A percentile compares a stretch with the other conserved stretches of the same genome.
Conservation (phyloP, 2,113 vertebrate genomes). For the Melanerpes aurifrons region DNA sequence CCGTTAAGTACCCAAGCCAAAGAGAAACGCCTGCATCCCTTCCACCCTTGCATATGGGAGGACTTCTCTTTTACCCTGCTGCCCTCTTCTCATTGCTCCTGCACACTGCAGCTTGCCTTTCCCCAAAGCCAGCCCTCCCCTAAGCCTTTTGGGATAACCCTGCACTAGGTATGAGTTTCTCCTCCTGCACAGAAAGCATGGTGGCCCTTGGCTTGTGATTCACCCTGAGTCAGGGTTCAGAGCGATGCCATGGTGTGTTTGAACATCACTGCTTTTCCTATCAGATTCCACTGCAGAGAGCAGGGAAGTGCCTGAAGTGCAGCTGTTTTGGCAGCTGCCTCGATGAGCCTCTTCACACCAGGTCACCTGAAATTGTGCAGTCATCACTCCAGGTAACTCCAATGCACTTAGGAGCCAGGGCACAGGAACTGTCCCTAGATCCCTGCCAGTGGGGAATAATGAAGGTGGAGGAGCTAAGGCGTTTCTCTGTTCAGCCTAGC, state of each 20-base stretch:
- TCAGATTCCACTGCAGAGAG: not conserved
- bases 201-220: not conserved
- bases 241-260: not conserved
- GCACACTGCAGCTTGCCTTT: fast-evolving
- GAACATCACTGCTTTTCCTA: not conserved
- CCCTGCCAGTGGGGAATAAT: not conserved
- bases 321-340: not conserved
- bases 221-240: not conserved
- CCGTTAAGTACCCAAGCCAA: not conserved
- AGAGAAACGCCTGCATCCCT: not conserved
- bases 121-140: not conserved
- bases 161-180: not conserved
- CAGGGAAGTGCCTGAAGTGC: not conserved
- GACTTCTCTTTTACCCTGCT: not conserved
- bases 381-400: not conserved
- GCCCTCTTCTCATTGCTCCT: not conserved
- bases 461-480: constrained; percentile 7
- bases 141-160: not conserved
- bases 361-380: not conserved
- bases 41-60: not conserved
- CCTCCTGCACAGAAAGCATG: fast-evolving
- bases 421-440: not conserved
- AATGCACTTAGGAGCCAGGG: not conserved
- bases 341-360: fast-evolving
- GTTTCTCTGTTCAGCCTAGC: not conserved